Evolutionary conservation across 1,140 invertebrate species (phyloP).

Genomic region (Homarus americanus): DNA sequence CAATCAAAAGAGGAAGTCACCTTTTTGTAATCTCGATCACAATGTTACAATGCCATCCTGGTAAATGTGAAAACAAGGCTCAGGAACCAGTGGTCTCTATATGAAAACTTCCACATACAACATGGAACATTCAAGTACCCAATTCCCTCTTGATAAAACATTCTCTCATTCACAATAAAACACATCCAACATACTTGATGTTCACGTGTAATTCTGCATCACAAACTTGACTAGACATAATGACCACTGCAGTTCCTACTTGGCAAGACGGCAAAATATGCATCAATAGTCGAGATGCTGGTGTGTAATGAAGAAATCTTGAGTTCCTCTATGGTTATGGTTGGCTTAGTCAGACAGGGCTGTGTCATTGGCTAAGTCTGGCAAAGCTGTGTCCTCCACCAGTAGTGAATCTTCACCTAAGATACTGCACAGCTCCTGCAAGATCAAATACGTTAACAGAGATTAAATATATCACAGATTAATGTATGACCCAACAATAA

Average conservation of each 20-base stretch:
- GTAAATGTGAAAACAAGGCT: neutral
- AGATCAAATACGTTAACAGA: neutral
- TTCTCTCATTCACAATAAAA: too few species aligned
- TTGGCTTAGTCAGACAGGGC: slow-evolving; percentile 41
- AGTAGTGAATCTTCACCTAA: slow-evolving; percentile 61
- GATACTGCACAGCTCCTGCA: slow-evolving; percentile 66
- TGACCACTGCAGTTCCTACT: neutral
- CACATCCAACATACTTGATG: neutral
- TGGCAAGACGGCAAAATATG: neutral
- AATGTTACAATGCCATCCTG: too few species aligned
- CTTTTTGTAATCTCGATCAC: too few species aligned
- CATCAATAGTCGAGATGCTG: neutral
- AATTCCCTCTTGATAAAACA: neutral
- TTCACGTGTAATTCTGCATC: neutral
- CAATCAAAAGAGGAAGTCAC: too few species aligned
- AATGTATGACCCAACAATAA: too few species aligned
- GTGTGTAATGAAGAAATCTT: neutral
- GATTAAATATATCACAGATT: too few species aligned
- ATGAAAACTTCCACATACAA: neutral
- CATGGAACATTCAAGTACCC: neutral
- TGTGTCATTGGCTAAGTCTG: slow-evolving; percentile 24
- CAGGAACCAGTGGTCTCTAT: neutral
- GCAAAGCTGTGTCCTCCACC: slow-evolving; percentile 15
- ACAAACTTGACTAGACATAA: neutral
- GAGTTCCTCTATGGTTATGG: too few species aligned